phyloP scores from a whole-genome alignment of 2,888 invertebrate species.

The Drosophila cracens region DNA sequence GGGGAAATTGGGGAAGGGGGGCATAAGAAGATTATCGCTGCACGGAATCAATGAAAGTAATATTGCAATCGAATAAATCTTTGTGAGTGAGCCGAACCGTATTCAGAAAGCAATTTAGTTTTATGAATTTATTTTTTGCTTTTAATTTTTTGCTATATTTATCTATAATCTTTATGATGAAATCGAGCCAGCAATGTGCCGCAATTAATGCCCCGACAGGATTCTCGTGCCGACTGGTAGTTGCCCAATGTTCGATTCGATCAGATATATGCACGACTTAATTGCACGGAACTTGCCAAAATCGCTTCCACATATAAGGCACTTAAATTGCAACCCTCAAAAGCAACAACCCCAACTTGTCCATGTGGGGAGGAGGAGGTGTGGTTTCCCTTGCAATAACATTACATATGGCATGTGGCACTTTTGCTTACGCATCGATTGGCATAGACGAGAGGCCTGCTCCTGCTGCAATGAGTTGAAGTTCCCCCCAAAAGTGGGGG shows the following conservation, averaged over 20 bases:
- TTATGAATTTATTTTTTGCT: slow-evolving; percentile 59
- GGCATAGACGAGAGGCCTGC: slow-evolving; percentile 40
- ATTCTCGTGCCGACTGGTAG: slow-evolving; percentile 41
- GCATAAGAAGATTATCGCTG: slow-evolving; percentile 52
- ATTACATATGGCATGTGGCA: slow-evolving; percentile 57
- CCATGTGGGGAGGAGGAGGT: background rate
- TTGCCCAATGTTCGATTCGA: slow-evolving; percentile 42
- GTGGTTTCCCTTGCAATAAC: slow-evolving; percentile 44
- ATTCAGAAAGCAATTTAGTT: slow-evolving; percentile 69
- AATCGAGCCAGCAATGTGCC: slow-evolving; percentile 64
- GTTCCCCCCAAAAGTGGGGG: slow-evolving; percentile 15
- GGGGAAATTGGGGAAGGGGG: background rate
- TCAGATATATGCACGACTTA: slow-evolving; percentile 60
- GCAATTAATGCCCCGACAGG: slow-evolving; percentile 57
- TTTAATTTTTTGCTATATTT: background rate
- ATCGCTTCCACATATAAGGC: slow-evolving; percentile 1
- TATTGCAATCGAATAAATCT: slow-evolving; percentile 60
- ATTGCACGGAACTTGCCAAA: slow-evolving; percentile 68
- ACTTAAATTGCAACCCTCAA: slow-evolving; percentile 36
- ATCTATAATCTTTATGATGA: slow-evolving; percentile 65
- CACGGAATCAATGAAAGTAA: slow-evolving; percentile 52
- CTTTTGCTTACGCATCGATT: slow-evolving; percentile 75
- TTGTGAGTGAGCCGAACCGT: slow-evolving; percentile 8
- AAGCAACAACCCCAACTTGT: slow-evolving; percentile 53
- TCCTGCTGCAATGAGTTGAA: slow-evolving; percentile 38